phyloP scores from a whole-genome alignment of 1,140 invertebrate genomes.

The Microplitis demolitor region DNA sequence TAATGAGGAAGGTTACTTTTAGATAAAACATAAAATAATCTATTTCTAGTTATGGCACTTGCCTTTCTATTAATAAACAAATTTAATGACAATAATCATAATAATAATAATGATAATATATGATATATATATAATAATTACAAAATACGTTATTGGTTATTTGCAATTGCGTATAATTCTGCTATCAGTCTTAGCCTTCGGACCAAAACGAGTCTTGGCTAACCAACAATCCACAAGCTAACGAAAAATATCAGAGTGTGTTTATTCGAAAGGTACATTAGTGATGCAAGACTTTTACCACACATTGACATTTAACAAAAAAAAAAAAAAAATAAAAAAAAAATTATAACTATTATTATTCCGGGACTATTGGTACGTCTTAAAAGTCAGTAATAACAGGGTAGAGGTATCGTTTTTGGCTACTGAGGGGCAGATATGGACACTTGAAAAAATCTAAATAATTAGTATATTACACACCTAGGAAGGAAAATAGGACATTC shows the following conservation, averaged over 20 bases:
- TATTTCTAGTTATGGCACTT: conserved; percentile 52
- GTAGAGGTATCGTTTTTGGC: no score
- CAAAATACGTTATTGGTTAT: conserved; percentile 48
- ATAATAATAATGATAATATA: conserved; percentile 53
- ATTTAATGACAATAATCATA: conserved; percentile 41
- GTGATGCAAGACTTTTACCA: conserved; percentile 39
- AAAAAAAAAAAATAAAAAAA: neutral
- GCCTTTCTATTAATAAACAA: conserved; percentile 50
- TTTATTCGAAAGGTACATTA: conserved; percentile 44
- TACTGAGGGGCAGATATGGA: no score
- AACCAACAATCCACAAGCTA: conserved; percentile 42
- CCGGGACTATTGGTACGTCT: no score
- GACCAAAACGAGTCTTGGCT: conserved; percentile 21
- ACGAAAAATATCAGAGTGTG: conserved; percentile 42
- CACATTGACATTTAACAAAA: neutral
- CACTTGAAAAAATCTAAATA: no score
- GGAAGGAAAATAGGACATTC: no score
- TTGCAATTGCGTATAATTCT: conserved; percentile 34
- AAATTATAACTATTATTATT: no score
- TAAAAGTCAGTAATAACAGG: no score
- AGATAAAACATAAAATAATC: neutral
- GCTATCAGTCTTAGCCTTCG: conserved; percentile 52
- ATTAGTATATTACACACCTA: no score
- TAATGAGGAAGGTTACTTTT: conserved; percentile 1
- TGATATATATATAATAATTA: conserved; percentile 48